These are phyloP conservation scores for Falco cherrug DNA, from an alignment of 2,797 vertebrate species.

Conservation along the genomic window DNA sequence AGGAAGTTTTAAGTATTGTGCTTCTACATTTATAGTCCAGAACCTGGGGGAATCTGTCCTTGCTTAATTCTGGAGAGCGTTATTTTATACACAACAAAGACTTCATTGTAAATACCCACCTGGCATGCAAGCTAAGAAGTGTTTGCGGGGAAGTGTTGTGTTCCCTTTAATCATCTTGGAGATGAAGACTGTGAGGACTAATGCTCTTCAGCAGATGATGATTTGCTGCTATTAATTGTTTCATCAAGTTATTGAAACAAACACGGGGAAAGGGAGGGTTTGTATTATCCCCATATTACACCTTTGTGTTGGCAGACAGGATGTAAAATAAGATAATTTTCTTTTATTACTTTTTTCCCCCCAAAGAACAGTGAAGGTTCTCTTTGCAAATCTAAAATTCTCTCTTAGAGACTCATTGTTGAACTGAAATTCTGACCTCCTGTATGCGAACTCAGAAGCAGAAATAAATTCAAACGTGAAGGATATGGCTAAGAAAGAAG, in stretches of 20 bases:
- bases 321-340: neutral
- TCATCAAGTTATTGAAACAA: neutral
- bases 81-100: fast-evolving
- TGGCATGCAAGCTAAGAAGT: neutral
- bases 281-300: neutral
- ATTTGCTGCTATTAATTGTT: neutral
- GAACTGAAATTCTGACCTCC: neutral
- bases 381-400: neutral
- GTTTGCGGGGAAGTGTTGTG: neutral
- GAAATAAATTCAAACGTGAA: neutral
- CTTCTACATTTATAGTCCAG: neutral
- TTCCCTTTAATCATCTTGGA: neutral
- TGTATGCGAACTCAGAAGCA: neutral
- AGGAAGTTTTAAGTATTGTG: neutral
- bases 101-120: too few relatives aligned
- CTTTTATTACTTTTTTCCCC: too few relatives aligned
- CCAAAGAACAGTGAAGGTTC: neutral
- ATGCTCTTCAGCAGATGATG: neutral
- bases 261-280: too few relatives aligned
- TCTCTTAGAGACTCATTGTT: neutral
- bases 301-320: neutral
- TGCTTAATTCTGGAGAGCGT: neutral
- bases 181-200: neutral
- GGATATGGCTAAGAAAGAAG: neutral
- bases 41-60: too few relatives aligned